Percentiles rank a stretch among this genome's conserved stretches.
phyloP scores from a whole-genome alignment of 2,888 invertebrate genomes.

The Chrysomela aeneicollis region DNA sequence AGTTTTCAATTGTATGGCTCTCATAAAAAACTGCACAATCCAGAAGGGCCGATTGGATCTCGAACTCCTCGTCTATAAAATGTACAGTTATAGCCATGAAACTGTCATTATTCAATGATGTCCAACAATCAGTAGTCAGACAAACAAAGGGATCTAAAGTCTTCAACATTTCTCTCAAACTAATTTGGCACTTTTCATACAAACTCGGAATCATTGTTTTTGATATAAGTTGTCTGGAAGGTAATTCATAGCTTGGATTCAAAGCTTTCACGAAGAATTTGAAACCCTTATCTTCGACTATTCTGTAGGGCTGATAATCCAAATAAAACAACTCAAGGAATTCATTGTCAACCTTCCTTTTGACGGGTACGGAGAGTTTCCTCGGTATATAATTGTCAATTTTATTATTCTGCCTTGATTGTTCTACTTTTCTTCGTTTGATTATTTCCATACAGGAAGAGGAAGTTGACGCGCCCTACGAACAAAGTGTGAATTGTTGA shows the following conservation, averaged over 20 bases:
- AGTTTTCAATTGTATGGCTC: constrained; percentile 22
- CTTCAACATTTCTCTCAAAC: constrained; percentile 16
- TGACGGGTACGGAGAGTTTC: background rate
- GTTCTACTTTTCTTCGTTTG: background rate
- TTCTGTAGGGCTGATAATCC: constrained; percentile 30
- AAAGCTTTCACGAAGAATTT: constrained; percentile 25
- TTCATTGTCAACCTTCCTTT: constrained; percentile 1
- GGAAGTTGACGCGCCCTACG: too few species aligned
- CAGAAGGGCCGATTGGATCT: constrained; percentile 16
- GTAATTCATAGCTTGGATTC: constrained; percentile 29
- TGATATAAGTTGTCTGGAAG: constrained; percentile 24
- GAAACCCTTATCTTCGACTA: constrained; percentile 33
- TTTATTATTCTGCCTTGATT: too few species aligned
- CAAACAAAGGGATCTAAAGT: constrained; percentile 14
- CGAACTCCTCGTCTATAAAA: constrained; percentile 28
- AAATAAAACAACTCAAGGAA: background rate
- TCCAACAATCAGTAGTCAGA: constrained; percentile 37
- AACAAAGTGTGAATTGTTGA: too few species aligned
- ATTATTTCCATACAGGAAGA: background rate
- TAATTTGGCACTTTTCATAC: constrained; percentile 22
- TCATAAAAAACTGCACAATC: constrained; percentile 15
- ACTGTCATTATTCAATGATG: constrained; percentile 25
- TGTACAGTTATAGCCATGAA: constrained; percentile 29
- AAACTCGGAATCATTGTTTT: constrained; percentile 21
- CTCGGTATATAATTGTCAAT: background rate